Evolutionary conservation across 2,888 invertebrate genomes (phyloP), one percentile per base, ranked within the genome.

Genomic region (Papilio demoleus): DNA sequence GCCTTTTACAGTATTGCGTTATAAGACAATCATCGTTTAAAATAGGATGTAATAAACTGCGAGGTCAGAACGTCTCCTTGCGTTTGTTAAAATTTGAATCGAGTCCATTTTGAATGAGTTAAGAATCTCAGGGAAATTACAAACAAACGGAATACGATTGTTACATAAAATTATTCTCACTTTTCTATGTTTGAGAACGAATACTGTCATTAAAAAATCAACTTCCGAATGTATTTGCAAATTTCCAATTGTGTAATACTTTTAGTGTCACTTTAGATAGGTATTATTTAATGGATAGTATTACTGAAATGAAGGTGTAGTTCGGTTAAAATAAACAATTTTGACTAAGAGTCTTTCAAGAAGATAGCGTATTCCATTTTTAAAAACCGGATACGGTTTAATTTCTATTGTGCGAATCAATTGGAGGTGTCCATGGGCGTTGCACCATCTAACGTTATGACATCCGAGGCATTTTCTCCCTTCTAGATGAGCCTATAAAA

Each of bases 91-190:
- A 36, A 4, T 59, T 56, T 38, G 31, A 66, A 64, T 63, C 59
- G 24, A 38, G 56, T 65, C 6, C 27, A 63, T 22, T 56, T 56
- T 17, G 3, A 56, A 56, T 31, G n/a, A 31, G 58, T 65, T 31
- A 67, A 69, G 62, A 67, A 71, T 73, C 70, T 71, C 71, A 69
- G 69, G 71, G 71, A 70, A 73, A 69, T 63, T 67, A 62, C 50
- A 65, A 56, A 24, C 34, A 34, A 24, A 61, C 53, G 14, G 5
- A 53, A 45, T 56, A 19, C n/a, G 14, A 24, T 61, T 17, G 61
- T 65, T 65, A 61, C 34, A 31, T 69, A 56, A 61, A 61, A 61
- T 36, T 17, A 19, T 17, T 40, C 17, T 59, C 47, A 31, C 24
- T 36, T 40, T 45, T 42, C 31, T 27, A 27, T 12, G 19, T 24